Evolutionary conservation across 2,113 vertebrate genomes (phyloP).

Genomic region (Aptenodytes patagonicus): DNA sequence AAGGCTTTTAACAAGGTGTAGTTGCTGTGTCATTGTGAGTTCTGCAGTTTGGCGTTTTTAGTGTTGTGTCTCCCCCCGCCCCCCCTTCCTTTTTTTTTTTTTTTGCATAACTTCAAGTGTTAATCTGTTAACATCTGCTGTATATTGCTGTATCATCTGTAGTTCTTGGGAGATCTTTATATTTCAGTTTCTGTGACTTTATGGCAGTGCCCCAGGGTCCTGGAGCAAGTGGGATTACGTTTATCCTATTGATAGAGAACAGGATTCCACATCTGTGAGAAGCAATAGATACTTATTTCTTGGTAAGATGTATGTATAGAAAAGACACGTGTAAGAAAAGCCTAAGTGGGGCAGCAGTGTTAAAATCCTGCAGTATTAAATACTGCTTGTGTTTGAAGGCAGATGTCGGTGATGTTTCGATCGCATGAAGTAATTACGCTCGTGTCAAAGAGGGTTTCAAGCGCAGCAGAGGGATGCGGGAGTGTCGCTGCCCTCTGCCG

Average conservation of each 20-base stretch:
- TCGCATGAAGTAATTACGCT: not conserved
- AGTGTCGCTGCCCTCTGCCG: not conserved
- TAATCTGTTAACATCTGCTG: not conserved
- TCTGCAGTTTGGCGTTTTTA: not conserved
- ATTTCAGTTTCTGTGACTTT: not conserved
- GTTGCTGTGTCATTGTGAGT: not conserved
- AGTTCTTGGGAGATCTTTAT: not conserved
- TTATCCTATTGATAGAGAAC: not conserved
- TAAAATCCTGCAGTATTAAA: rapidly evolving
- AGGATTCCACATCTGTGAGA: not conserved
- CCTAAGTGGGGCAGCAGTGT: not conserved
- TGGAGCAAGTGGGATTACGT: not conserved
- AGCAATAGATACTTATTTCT: not conserved
- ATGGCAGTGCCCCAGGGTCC: not conserved
- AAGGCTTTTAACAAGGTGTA: not conserved
- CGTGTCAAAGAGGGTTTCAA: not conserved
- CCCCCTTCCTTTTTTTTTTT: not conserved
- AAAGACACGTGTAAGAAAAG: rapidly evolving
- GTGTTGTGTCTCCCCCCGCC: rapidly evolving
- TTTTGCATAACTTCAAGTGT: not conserved
- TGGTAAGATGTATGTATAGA: rapidly evolving
- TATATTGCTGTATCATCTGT: not conserved
- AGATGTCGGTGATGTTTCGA: not conserved
- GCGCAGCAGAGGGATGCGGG: not conserved
- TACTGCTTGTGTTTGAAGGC: not conserved